These are phyloP conservation scores for Saxidomus purpurata DNA, from an alignment of 1,140 invertebrate species.

Conservation along the genomic window DNA sequence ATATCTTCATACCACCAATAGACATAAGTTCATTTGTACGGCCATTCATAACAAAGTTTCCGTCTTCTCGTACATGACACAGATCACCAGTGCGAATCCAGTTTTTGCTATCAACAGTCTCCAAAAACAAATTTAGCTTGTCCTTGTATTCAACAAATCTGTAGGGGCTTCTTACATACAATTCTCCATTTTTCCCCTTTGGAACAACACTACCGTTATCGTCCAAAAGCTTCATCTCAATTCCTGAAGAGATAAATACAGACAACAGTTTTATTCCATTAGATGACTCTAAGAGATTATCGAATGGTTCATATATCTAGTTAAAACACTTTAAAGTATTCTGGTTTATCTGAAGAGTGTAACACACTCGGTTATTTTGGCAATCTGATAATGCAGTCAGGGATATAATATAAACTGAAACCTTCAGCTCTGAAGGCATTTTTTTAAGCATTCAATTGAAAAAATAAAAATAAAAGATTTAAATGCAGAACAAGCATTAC, in stretches of 20 bases:
- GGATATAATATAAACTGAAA: too few species aligned
- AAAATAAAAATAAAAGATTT: too few species aligned
- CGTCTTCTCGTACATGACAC: constrained; percentile 16
- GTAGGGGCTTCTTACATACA: background rate
- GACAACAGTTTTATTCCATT: too few species aligned
- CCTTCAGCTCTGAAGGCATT: too few species aligned
- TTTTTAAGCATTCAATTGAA: too few species aligned
- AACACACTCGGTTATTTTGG: too few species aligned
- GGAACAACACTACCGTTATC: constrained; percentile 46
- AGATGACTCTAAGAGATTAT: too few species aligned
- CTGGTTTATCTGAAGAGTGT: too few species aligned
- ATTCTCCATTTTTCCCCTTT: constrained; percentile 20
- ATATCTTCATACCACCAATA: constrained; percentile 31
- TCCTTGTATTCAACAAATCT: background rate
- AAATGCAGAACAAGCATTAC: too few species aligned
- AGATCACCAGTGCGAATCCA: constrained; percentile 62
- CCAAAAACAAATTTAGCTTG: background rate
- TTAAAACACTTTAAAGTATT: too few species aligned
- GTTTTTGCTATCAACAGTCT: constrained; percentile 13
- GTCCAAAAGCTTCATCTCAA: constrained; percentile 61
- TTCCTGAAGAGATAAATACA: constrained; percentile 14
- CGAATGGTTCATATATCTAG: too few species aligned
- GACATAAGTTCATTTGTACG: constrained; percentile 43
- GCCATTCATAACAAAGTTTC: constrained; percentile 33
- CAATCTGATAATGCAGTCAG: too few species aligned